phyloP scores from a whole-genome alignment of 2,797 vertebrate genomes.

The Clarias fuscus region DNA sequence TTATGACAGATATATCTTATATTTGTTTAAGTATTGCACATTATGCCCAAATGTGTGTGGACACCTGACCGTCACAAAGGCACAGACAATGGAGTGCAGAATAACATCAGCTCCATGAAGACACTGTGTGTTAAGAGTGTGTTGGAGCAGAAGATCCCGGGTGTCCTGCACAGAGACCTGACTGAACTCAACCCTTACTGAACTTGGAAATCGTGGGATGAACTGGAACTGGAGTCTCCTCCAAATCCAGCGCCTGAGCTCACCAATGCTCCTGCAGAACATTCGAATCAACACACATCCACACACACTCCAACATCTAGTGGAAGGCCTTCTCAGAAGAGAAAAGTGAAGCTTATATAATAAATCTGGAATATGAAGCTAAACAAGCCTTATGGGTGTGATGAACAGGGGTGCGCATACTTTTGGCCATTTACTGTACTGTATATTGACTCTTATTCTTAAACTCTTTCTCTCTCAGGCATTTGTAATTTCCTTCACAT shows the following conservation, averaged over 20 bases:
- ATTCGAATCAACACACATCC: background rate
- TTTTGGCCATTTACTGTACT: background rate
- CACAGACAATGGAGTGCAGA: background rate
- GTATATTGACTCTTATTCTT: background rate
- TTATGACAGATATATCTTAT: background rate
- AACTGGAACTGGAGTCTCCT: background rate
- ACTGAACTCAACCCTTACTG: background rate
- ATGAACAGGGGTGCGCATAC: background rate
- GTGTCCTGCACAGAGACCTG: background rate
- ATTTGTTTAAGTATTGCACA: background rate
- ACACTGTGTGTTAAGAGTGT: background rate
- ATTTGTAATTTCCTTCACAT: slow-evolving; percentile 98
- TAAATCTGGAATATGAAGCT: background rate
- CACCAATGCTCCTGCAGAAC: background rate
- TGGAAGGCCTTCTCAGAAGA: background rate
- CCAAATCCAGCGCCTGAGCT: background rate
- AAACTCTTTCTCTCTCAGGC: slow-evolving; percentile 74
- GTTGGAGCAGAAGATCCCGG: background rate
- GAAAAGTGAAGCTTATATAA: background rate
- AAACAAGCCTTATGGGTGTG: background rate
- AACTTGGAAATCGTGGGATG: background rate
- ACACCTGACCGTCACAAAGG: background rate
- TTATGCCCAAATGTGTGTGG: background rate
- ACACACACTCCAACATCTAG: background rate
- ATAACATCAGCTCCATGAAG: background rate